These are phyloP conservation scores for Magallana gigas DNA, from an alignment of 1,140 invertebrate species.

Conservation along the genomic window DNA sequence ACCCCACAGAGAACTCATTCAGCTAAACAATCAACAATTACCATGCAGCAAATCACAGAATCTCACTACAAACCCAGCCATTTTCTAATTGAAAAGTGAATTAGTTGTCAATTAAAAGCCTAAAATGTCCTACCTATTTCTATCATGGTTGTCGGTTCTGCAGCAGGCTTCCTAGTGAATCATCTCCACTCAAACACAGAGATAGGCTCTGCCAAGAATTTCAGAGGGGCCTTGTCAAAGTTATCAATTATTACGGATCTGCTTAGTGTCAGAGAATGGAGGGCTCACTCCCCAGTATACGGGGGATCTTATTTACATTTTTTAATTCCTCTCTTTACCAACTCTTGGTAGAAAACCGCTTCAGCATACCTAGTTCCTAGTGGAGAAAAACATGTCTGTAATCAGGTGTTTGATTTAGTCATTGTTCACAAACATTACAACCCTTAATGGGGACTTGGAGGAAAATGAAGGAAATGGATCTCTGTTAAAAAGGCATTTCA, in stretches of 20 bases:
- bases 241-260: conserved; percentile 17
- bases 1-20: background rate
- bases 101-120: conserved; percentile 29
- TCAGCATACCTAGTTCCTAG: background rate
- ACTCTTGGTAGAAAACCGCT: background rate
- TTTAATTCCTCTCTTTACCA: background rate
- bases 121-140: conserved; percentile 21
- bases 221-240: conserved; percentile 26
- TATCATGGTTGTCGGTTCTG: conserved; percentile 1
- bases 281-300: background rate
- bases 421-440: background rate
- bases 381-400: conserved; percentile 5
- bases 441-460: background rate
- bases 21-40: conserved; percentile 20
- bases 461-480: background rate
- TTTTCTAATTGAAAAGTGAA: background rate
- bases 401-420: background rate
- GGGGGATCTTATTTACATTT: background rate
- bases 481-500: background rate
- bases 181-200: background rate
- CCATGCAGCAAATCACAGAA: conserved; percentile 33
- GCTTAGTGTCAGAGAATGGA: background rate
- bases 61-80: background rate
- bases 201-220: conserved; percentile 30
- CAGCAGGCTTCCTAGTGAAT: conserved; percentile 11